These are phyloP conservation scores for Planiliza haematocheilus DNA, from an alignment of 2,113 vertebrate genomes.

Conservation along the genomic window DNA sequence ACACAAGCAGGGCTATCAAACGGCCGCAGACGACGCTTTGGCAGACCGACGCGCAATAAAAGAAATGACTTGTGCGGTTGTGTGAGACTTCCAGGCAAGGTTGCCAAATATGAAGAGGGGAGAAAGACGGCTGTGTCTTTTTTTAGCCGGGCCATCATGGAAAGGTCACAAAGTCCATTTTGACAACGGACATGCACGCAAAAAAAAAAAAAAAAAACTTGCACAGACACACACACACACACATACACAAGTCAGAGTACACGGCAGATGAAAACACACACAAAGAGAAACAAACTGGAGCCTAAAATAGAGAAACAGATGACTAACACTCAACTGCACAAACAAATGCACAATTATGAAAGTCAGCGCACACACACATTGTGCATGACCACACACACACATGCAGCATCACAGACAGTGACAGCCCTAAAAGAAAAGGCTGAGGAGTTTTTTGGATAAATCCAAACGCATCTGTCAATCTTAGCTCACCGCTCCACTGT, in stretches of 20 bases:
- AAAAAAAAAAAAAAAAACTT: no score
- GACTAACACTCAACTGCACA: conserved; percentile 38
- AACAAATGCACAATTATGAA: conserved; percentile 11
- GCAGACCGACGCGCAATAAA: not conserved
- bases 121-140: conserved; percentile 52
- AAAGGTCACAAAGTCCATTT: conserved; percentile 57
- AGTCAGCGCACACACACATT: conserved; percentile 13
- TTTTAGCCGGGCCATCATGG: conserved; percentile 58
- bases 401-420: not conserved
- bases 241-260: conserved; percentile 19
- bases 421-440: not conserved
- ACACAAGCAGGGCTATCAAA: not conserved
- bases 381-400: not conserved
- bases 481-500: not conserved
- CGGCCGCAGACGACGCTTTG: not conserved
- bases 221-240: conserved; percentile 11
- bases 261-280: conserved; percentile 9
- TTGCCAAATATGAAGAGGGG: conserved; percentile 46
- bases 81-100: conserved; percentile 31
- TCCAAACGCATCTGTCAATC: conserved; percentile 13
- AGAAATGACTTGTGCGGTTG: conserved; percentile 15
- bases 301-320: conserved; percentile 61
- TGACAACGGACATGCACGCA: conserved; percentile 34
- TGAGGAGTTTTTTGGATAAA: not conserved
- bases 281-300: conserved; percentile 46